Conservation (phyloP, 2,797 vertebrate genomes). For the Eulemur coronatus region DNA sequence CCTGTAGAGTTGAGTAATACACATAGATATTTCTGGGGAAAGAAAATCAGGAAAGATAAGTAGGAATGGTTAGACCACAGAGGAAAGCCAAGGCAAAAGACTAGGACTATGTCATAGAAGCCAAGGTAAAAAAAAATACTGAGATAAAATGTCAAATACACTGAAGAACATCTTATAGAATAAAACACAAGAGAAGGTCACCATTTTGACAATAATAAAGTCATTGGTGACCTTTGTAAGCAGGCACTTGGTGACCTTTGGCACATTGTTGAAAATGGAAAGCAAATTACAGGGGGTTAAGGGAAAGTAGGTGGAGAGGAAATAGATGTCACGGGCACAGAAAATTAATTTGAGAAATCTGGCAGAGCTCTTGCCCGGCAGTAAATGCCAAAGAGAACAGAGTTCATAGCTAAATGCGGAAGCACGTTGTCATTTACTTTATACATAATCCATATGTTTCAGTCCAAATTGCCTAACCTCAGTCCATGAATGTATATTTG, state of each 20-base stretch:
- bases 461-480: background rate
- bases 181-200: background rate
- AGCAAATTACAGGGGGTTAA: slow-evolving; percentile 4
- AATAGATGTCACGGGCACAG: slow-evolving; percentile 33
- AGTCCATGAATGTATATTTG: background rate
- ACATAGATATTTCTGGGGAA: background rate
- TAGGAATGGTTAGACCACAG: background rate
- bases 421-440: background rate
- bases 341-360: slow-evolving; percentile 36
- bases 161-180: background rate
- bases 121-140: background rate
- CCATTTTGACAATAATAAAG: background rate
- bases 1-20: background rate
- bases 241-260: background rate
- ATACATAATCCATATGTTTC: background rate
- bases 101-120: background rate
- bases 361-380: background rate
- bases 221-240: background rate
- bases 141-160: background rate
- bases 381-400: background rate
- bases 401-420: slow-evolving; percentile 1
- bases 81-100: background rate
- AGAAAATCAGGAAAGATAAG: background rate
- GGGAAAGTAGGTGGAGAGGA: slow-evolving; percentile 59
- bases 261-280: slow-evolving; percentile 25